Evolutionary conservation across 53 echinoderm and acorn worm genomes (phyloP).

Genomic region (Patiria pectinifera): DNA sequence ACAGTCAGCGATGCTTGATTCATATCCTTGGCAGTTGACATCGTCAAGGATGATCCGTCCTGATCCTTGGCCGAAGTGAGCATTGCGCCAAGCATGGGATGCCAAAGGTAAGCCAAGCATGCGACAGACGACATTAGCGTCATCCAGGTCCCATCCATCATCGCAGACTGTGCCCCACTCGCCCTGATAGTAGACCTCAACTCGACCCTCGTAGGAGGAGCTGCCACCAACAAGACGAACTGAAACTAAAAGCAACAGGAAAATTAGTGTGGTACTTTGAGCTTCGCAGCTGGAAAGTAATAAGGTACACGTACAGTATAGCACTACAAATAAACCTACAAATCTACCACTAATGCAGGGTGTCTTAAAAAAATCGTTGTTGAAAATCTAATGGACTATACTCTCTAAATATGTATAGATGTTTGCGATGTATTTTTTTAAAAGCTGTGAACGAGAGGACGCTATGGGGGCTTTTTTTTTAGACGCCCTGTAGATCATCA

Average conservation of each 20-base stretch:
- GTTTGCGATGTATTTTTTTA: too few relatives aligned
- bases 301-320: too few relatives aligned
- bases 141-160: slow-evolving; percentile 53
- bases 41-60: slow-evolving; percentile 53
- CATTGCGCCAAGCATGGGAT: background rate
- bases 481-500: too few relatives aligned
- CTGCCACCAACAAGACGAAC: slow-evolving; percentile 62
- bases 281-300: too few relatives aligned
- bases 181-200: slow-evolving; percentile 58
- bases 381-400: too few relatives aligned
- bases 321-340: background rate
- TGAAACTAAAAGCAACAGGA: background rate
- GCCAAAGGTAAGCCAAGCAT: slow-evolving; percentile 51
- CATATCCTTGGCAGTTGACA: slow-evolving; percentile 41
- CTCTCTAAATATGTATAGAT: too few relatives aligned
- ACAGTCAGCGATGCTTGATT: slow-evolving; percentile 40
- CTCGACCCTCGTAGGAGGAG: slow-evolving; percentile 46
- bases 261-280: background rate
- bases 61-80: slow-evolving; percentile 59
- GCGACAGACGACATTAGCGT: slow-evolving; percentile 64
- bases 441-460: too few relatives aligned
- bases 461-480: too few relatives aligned
- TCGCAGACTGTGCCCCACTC: slow-evolving; percentile 73
- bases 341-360: too few relatives aligned
- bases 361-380: too few relatives aligned